Conservation (phyloP, 2,888 invertebrate species). For the Vannuccia rotundouncinata region DNA sequence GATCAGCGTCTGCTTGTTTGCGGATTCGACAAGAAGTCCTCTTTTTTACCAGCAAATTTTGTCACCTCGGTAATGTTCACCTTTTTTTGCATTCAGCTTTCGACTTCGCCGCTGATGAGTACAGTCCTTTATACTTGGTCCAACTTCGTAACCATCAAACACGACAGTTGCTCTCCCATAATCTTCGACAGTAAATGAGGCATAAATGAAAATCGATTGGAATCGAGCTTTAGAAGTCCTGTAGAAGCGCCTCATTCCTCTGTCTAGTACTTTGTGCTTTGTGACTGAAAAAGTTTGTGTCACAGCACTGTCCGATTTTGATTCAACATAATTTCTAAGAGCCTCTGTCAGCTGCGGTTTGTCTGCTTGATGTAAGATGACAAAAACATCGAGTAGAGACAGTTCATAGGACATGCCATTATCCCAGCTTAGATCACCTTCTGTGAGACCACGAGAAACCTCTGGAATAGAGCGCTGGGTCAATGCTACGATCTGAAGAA, state of each 20-base stretch:
- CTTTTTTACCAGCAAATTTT: background rate
- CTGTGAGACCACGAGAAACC: background rate
- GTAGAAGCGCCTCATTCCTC: background rate
- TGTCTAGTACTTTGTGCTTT: background rate
- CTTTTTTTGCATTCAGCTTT: background rate
- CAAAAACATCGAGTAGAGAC: background rate
- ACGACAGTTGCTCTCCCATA: background rate
- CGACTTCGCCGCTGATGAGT: background rate
- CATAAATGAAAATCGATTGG: background rate
- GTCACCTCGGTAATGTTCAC: background rate
- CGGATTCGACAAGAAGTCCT: constrained; percentile 11
- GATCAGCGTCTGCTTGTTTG: too few species aligned
- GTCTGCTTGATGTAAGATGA: background rate
- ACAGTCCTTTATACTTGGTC: constrained; percentile 23
- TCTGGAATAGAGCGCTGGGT: background rate
- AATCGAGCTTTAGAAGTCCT: background rate
- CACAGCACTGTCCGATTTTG: background rate
- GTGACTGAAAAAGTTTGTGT: background rate
- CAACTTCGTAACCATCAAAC: background rate
- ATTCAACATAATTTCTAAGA: background rate
- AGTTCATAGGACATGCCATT: background rate
- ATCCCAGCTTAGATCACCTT: background rate
- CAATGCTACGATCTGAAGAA: background rate
- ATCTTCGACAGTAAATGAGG: background rate
- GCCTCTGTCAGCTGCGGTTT: background rate